Conservation (phyloP, 2,113 vertebrate species). For the Istiophorus platypterus region DNA sequence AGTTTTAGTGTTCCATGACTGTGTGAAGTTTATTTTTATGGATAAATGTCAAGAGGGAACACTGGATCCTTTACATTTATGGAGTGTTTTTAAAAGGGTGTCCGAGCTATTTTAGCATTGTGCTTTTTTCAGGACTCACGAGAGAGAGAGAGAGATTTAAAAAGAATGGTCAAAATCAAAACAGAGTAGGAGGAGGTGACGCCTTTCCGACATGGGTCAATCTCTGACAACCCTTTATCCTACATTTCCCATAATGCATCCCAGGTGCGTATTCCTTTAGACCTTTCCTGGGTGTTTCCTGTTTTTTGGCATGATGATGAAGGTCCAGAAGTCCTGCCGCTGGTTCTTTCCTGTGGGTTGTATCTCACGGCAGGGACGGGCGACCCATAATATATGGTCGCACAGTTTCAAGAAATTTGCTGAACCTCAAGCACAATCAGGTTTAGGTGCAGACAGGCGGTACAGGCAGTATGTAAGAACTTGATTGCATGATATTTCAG, state of each 20-base stretch:
- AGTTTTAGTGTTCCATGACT: not conserved
- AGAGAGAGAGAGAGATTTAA: not conserved
- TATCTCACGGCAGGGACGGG: too few relatives aligned
- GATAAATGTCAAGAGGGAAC: not conserved
- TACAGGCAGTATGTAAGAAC: too few relatives aligned
- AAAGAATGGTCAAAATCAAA: not conserved
- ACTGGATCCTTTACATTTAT: not conserved
- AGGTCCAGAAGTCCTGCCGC: too few relatives aligned
- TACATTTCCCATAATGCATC: slow-evolving; percentile 13
- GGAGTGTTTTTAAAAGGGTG: not conserved
- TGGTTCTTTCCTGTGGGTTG: too few relatives aligned
- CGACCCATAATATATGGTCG: too few relatives aligned
- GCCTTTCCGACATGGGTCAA: too few relatives aligned
- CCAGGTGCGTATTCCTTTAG: not conserved
- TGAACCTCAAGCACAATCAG: too few relatives aligned
- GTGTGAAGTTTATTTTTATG: not conserved
- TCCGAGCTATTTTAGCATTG: not conserved
- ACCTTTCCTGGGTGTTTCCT: too few relatives aligned
- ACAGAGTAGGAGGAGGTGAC: not conserved
- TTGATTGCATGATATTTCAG: too few relatives aligned
- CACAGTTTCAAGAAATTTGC: too few relatives aligned
- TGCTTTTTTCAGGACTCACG: not conserved
- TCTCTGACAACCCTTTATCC: not conserved
- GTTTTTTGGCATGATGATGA: too few relatives aligned
- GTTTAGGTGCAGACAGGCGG: too few relatives aligned